A percentile compares a stretch with the other conserved stretches of the same genome.
phyloP scores from a whole-genome alignment of 2,888 invertebrate genomes.

The Cetonia aurata region DNA sequence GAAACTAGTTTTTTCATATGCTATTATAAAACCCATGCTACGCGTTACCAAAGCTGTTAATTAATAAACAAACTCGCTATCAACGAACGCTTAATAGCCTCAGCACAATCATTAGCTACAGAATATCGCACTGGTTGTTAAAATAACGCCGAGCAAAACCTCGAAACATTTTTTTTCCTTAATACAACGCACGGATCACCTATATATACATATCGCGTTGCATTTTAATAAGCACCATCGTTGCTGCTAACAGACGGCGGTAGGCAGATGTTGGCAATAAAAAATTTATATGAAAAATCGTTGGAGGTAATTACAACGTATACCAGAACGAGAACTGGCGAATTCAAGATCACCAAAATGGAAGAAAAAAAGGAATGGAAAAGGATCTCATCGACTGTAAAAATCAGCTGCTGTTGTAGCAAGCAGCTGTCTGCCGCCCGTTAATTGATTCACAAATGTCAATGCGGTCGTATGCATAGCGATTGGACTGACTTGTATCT shows the following conservation, averaged over 20 bases:
- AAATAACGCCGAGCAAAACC: too few species aligned
- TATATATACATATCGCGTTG: neutral
- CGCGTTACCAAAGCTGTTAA: too few species aligned
- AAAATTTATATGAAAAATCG: conserved; percentile 17
- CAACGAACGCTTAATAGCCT: too few species aligned
- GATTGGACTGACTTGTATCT: too few species aligned
- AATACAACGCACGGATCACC: too few species aligned
- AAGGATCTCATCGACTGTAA: neutral
- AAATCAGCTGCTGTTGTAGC: conserved; percentile 20
- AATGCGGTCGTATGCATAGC: neutral
- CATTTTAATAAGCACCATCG: conserved; percentile 14
- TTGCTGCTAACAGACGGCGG: conserved; percentile 2
- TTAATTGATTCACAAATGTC: conserved; percentile 26
- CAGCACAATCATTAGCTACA: too few species aligned
- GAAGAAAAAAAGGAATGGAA: neutral
- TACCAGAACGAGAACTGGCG: neutral
- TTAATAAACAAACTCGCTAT: too few species aligned
- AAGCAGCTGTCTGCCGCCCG: neutral
- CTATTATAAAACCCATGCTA: too few species aligned
- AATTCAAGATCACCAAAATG: neutral
- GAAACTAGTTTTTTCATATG: too few species aligned
- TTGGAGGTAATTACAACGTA: conserved; percentile 20
- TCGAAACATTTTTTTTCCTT: too few species aligned
- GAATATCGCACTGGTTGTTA: too few species aligned
- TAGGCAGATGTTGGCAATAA: conserved; percentile 18